Evolutionary conservation across 2,888 invertebrate species (phyloP).

Genomic region (Polietes domitor): DNA sequence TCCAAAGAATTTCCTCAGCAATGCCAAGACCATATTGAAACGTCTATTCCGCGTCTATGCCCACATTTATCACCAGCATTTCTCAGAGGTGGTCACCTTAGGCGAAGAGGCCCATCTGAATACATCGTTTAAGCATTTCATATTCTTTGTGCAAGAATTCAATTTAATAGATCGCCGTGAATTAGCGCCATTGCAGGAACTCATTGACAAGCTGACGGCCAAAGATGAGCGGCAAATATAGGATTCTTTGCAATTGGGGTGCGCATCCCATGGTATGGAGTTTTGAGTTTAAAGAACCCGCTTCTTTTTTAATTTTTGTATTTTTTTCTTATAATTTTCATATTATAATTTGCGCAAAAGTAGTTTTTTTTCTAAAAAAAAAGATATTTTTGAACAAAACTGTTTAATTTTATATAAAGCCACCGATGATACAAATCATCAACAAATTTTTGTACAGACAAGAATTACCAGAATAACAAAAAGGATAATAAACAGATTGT

Average conservation of each 20-base stretch:
- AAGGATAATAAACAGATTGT: constrained; percentile 13
- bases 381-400: constrained; percentile 36
- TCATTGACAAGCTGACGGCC: constrained; percentile 97
- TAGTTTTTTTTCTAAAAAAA: constrained; percentile 42
- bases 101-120: constrained; percentile 99
- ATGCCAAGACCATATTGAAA: constrained; percentile 99
- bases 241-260: constrained; percentile 68
- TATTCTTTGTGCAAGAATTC: constrained; percentile 96
- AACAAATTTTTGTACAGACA: constrained; percentile 55
- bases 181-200: constrained; percentile 97
- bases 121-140: constrained; percentile 99
- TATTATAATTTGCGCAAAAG: constrained; percentile 41
- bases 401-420: constrained; percentile 35
- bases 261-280: constrained; percentile 62
- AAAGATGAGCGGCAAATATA: constrained; percentile 91
- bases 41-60: constrained; percentile 99
- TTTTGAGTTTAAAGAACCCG: constrained; percentile 64
- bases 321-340: constrained; percentile 24
- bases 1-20: constrained; percentile 97
- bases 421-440: constrained; percentile 42
- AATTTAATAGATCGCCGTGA: constrained; percentile 97
- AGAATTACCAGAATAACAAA: constrained; percentile 36
- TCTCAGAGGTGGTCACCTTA: constrained; percentile 97
- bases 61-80: constrained; percentile 99
- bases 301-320: constrained; percentile 40